Evolutionary conservation across 1,140 invertebrate genomes (phyloP).

Genomic region (Wiebesia pumilae): DNA sequence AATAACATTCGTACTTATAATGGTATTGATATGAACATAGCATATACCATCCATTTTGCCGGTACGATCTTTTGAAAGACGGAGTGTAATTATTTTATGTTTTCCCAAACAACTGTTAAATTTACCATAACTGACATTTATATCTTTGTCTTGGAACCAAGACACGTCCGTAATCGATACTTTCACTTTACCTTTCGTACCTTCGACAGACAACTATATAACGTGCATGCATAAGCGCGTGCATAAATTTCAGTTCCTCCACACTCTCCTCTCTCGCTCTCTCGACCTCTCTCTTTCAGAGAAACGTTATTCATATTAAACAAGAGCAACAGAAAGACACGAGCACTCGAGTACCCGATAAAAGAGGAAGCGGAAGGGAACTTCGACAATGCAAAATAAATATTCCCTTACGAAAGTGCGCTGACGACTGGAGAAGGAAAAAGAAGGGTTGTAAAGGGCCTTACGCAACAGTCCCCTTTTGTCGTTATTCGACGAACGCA

Average conservation of each 20-base stretch:
- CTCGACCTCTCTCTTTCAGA: not conserved
- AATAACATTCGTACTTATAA: not conserved
- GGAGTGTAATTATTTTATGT: not conserved
- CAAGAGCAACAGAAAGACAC: not conserved
- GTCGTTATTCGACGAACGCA: not conserved
- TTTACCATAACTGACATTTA: constrained; percentile 12
- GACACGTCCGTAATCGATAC: constrained; percentile 8
- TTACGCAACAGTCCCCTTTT: constrained; percentile 5
- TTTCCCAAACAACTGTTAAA: not conserved
- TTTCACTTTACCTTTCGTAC: constrained; percentile 5
- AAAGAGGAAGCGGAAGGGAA: constrained; percentile 25
- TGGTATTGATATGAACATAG: not conserved
- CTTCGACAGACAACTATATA: constrained; percentile 11
- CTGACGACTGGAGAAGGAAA: not conserved
- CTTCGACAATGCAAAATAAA: constrained; percentile 39
- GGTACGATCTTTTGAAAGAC: not conserved
- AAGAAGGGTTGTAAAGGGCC: not conserved
- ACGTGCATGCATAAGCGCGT: not conserved
- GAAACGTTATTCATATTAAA: not conserved
- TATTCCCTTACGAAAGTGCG: constrained; percentile 6
- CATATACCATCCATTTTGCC: not conserved
- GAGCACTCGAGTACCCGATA: not conserved
- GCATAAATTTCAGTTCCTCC: constrained; percentile 9
- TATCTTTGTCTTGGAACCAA: not conserved
- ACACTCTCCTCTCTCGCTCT: not conserved